phyloP scores from a whole-genome alignment of 2,113 vertebrate species.

The Baryphthengus martii region DNA sequence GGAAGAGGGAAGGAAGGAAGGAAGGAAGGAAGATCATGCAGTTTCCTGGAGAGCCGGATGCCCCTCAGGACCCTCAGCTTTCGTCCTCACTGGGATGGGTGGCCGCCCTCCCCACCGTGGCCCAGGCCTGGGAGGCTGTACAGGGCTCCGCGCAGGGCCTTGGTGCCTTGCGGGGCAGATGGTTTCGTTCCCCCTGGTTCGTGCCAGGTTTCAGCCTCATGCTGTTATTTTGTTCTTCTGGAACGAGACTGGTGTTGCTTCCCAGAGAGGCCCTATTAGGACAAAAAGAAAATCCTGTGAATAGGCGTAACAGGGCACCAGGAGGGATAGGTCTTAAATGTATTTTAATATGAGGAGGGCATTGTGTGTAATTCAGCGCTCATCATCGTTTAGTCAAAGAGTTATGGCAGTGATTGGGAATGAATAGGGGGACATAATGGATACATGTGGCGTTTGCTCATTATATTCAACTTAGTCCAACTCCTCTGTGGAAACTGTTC shows the following conservation, averaged over 20 bases:
- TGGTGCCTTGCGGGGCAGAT: slow-evolving; percentile 81
- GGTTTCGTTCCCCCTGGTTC: slow-evolving; percentile 81
- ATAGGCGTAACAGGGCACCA: slow-evolving; percentile 87
- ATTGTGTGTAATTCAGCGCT: slow-evolving; percentile 88
- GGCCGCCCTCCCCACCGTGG: background rate
- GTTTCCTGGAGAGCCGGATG: background rate
- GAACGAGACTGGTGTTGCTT: slow-evolving; percentile 84
- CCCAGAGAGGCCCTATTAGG: slow-evolving; percentile 78
- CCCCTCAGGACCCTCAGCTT: background rate
- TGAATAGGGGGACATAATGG: slow-evolving; percentile 78
- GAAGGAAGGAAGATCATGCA: background rate
- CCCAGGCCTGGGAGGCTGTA: background rate
- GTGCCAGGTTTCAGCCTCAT: slow-evolving; percentile 80
- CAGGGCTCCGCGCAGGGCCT: background rate
- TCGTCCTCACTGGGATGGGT: background rate
- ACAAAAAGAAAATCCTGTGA: slow-evolving; percentile 90
- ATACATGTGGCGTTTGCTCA: slow-evolving; percentile 91
- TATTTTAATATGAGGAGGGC: slow-evolving; percentile 85
- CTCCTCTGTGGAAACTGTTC: slow-evolving; percentile 83
- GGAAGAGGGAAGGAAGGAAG: too few species aligned
- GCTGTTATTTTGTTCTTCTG: slow-evolving; percentile 87
- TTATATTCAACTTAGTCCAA: slow-evolving; percentile 91
- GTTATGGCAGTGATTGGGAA: slow-evolving; percentile 82
- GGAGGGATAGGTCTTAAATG: slow-evolving; percentile 85
- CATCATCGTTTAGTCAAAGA: slow-evolving; percentile 86